Conservation (phyloP, 2,113 vertebrate genomes). For the Syrrhaptes paradoxus region DNA sequence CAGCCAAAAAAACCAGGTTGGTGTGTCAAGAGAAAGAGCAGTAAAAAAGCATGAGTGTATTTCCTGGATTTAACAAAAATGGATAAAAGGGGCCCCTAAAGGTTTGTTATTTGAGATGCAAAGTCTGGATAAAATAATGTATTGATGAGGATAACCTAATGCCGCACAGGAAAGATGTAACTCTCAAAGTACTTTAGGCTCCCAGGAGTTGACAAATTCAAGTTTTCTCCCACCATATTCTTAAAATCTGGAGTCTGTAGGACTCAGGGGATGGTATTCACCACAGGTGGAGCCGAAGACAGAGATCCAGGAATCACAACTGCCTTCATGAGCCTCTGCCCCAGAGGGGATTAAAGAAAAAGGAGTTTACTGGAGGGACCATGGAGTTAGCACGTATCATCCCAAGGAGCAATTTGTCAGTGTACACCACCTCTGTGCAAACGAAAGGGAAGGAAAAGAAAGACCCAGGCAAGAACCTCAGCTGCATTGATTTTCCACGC, state of each 20-base stretch:
- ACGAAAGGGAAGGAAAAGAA: neutral
- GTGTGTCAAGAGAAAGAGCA: neutral
- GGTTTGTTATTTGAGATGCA: neutral
- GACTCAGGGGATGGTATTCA: neutral
- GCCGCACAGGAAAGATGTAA: neutral
- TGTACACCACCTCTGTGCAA: neutral
- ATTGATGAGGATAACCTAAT: neutral
- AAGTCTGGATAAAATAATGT: neutral
- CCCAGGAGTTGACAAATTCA: neutral
- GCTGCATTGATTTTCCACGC: slow-evolving; percentile 8
- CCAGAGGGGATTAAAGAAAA: neutral
- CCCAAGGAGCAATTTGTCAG: neutral
- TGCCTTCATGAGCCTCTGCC: neutral
- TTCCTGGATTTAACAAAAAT: neutral
- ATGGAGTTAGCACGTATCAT: neutral
- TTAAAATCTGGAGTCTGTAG: neutral
- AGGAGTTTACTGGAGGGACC: neutral
- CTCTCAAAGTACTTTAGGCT: neutral
- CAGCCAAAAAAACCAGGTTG: neutral
- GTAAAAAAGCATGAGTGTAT: neutral
- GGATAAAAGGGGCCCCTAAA: neutral
- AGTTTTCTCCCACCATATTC: neutral
- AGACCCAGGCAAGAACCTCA: neutral
- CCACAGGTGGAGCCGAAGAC: slow-evolving; percentile 18
- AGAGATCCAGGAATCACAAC: neutral